Percentiles rank a stretch among this genome's conserved stretches.
Conservation (phyloP, 2,888 invertebrate genomes). For the Yponomeuta malinellus region DNA sequence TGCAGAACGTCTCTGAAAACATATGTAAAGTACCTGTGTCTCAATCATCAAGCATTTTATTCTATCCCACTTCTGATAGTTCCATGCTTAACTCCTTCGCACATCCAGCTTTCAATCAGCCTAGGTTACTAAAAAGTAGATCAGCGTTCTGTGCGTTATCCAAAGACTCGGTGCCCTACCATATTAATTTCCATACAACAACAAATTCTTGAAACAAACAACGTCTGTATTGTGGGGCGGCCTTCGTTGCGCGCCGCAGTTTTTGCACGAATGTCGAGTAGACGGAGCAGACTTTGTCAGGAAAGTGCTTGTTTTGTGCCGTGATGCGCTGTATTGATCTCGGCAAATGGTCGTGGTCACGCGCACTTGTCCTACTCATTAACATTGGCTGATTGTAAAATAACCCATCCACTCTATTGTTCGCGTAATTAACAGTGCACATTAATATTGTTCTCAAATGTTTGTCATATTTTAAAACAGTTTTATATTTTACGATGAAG, state of each 20-base stretch:
- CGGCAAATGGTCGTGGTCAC: constrained; percentile 8
- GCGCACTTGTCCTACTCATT: constrained; percentile 11
- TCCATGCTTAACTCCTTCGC: too few relatives aligned
- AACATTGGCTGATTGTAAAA: constrained; percentile 7
- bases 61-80: too few relatives aligned
- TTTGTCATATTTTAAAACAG: background rate
- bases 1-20: too few relatives aligned
- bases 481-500: background rate
- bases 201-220: background rate
- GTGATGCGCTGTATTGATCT: constrained; percentile 7
- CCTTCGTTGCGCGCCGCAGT: background rate
- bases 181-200: background rate
- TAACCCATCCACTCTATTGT: background rate
- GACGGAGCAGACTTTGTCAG: background rate
- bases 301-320: background rate
- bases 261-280: background rate
- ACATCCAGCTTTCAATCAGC: too few relatives aligned
- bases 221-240: background rate
- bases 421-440: background rate
- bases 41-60: too few relatives aligned
- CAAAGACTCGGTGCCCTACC: too few relatives aligned
- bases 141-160: too few relatives aligned
- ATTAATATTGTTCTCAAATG: background rate
- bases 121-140: too few relatives aligned
- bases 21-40: too few relatives aligned